phyloP scores from a whole-genome alignment of 1,140 invertebrate genomes.

The Psix sp. region DNA sequence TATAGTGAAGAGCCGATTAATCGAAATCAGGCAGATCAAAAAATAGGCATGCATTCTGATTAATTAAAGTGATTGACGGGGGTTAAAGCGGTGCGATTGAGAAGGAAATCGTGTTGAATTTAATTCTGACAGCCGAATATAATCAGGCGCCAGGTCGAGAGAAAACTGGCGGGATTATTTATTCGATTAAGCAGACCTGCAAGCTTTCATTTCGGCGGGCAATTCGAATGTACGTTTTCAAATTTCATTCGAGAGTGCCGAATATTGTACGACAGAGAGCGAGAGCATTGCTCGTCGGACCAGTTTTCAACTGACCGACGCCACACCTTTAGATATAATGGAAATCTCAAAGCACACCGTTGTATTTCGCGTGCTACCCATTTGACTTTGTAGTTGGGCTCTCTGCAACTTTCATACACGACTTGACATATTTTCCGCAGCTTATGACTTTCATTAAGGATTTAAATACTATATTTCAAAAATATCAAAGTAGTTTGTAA shows the following conservation, averaged over 20 bases:
- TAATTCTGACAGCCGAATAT: constrained; percentile 11
- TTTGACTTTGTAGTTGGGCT: constrained; percentile 20
- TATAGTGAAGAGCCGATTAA: no score
- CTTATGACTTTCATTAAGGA: constrained; percentile 20
- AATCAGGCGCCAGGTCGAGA: not conserved
- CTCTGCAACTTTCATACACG: constrained; percentile 26
- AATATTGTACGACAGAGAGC: constrained; percentile 1
- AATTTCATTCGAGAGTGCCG: constrained; percentile 4
- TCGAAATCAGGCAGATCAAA: no score
- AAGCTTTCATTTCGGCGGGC: no score
- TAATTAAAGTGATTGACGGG: constrained; percentile 36
- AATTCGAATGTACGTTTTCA: no score
- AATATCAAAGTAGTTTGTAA: no score
- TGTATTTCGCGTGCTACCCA: constrained; percentile 24
- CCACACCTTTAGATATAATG: constrained; percentile 41
- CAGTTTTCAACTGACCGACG: constrained; percentile 61
- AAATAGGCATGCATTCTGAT: constrained; percentile 10
- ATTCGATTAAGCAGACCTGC: no score
- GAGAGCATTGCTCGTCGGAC: constrained; percentile 55
- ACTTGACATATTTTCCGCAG: constrained; percentile 22
- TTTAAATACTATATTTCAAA: no score
- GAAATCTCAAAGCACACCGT: constrained; percentile 35
- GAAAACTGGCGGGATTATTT: constrained; percentile 2
- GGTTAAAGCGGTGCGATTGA: constrained; percentile 13
- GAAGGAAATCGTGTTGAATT: constrained; percentile 17